Percentiles rank a stretch among this genome's conserved stretches.
These are phyloP conservation scores for Boloria selene DNA, from an alignment of 2,888 invertebrate species.

Conservation along the genomic window DNA sequence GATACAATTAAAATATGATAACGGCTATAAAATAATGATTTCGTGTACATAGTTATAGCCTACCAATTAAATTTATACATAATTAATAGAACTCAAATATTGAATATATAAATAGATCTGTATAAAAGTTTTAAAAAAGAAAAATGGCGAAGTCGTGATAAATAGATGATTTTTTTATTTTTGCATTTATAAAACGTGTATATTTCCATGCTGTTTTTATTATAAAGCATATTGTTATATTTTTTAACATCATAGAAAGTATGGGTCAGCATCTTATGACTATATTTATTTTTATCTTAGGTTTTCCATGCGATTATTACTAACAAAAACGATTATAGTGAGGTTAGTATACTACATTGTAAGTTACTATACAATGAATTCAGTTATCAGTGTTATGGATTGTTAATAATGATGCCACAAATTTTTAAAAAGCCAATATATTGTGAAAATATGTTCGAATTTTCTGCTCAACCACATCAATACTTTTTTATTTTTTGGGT, in stretches of 20 bases:
- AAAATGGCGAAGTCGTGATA: not conserved
- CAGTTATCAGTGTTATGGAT: too few relatives aligned
- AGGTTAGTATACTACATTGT: not conserved
- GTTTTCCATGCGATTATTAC: constrained; percentile 45
- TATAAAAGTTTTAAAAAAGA: constrained; percentile 25
- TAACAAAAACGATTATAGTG: constrained; percentile 21
- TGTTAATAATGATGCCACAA: too few relatives aligned
- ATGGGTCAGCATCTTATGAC: constrained; percentile 62
- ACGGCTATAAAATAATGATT: not conserved
- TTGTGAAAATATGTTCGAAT: not conserved
- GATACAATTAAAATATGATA: constrained; percentile 1
- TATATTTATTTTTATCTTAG: constrained; percentile 33
- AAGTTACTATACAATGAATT: not conserved
- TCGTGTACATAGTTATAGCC: constrained; percentile 1
- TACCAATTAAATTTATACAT: constrained; percentile 16
- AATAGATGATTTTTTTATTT: not conserved
- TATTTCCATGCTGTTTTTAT: constrained; percentile 31
- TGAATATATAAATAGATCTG: constrained; percentile 37
- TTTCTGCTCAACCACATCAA: constrained; percentile 12
- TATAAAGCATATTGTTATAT: constrained; percentile 27
- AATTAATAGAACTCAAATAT: constrained; percentile 30
- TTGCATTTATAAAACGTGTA: constrained; percentile 2
- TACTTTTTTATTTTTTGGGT: not conserved
- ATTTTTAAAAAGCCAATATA: too few relatives aligned
- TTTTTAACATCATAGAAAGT: constrained; percentile 47